These are phyloP conservation scores for Hippolais icterina DNA, from an alignment of 2,113 vertebrate genomes.

Conservation along the genomic window DNA sequence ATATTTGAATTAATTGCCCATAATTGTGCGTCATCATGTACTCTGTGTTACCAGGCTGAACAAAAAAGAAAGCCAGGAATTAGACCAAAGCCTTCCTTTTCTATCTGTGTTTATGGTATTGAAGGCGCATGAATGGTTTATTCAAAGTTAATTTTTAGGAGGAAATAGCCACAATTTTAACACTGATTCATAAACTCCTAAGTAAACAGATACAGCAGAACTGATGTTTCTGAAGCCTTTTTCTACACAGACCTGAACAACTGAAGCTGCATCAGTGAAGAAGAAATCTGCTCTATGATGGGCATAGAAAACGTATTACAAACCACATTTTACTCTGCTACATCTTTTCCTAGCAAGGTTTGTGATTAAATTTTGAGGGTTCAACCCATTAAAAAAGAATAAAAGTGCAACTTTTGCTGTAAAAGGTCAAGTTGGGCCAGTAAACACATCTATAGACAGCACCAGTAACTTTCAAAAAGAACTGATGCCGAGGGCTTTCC, in stretches of 20 bases:
- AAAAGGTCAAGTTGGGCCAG: neutral
- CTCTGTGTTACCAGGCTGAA: neutral
- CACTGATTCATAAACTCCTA: neutral
- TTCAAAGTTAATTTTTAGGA: neutral
- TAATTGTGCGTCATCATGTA: neutral
- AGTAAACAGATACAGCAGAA: neutral
- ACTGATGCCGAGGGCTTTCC: neutral
- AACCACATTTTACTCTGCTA: neutral
- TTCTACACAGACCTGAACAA: neutral
- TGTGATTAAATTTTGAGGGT: neutral
- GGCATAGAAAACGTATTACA: neutral
- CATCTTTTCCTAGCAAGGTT: neutral
- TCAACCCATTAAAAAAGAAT: neutral
- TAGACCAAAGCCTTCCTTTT: neutral
- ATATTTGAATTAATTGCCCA: slow-evolving; percentile 31
- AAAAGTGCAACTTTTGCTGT: neutral
- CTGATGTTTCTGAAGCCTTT: neutral
- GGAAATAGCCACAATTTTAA: neutral
- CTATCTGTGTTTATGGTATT: neutral
- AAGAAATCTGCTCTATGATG: neutral
- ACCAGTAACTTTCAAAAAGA: neutral
- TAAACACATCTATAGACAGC: neutral
- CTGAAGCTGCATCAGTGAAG: neutral
- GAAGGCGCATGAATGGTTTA: neutral
- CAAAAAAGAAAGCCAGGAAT: neutral